Percentiles rank a stretch among this genome's conserved stretches.
These are phyloP conservation scores for Acronicta psi DNA, from an alignment of 2,888 invertebrate genomes.

Conservation along the genomic window DNA sequence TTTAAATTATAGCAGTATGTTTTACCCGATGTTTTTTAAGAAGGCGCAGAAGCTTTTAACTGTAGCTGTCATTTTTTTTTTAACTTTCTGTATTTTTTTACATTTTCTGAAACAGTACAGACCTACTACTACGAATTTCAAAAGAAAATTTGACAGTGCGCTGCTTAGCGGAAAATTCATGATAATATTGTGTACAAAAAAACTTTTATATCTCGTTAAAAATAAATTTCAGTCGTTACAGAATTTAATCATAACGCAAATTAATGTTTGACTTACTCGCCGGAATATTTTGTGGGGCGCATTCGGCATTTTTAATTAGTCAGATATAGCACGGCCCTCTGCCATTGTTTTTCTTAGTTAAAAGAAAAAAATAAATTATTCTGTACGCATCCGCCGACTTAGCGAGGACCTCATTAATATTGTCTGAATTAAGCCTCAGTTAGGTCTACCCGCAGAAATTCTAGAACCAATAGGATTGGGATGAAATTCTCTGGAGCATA, in stretches of 20 bases:
- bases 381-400: slow-evolving; percentile 17
- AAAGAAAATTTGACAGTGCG: no score
- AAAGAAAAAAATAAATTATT: slow-evolving; percentile 45
- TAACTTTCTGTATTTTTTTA: no score
- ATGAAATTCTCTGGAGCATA: slow-evolving; percentile 17
- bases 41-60: not conserved
- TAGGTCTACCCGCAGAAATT: slow-evolving; percentile 11
- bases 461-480: slow-evolving; percentile 17
- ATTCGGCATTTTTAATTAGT: slow-evolving; percentile 51
- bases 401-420: slow-evolving; percentile 23
- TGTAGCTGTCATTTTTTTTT: no score
- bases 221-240: slow-evolving; percentile 11
- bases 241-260: slow-evolving; percentile 45
- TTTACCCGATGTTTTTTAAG: slow-evolving; percentile 11
- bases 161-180: no score
- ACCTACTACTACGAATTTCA: no score
- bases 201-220: not conserved
- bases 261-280: slow-evolving; percentile 45
- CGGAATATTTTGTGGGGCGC: slow-evolving; percentile 38
- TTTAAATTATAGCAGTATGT: slow-evolving; percentile 22
- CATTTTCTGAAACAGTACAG: no score
- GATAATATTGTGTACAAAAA: no score
- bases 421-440: slow-evolving; percentile 8
- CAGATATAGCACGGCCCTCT: slow-evolving; percentile 22
- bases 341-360: slow-evolving; percentile 38